Evolutionary conservation across 2,888 invertebrate species (phyloP).

Genomic region (Tortrix viridana): DNA sequence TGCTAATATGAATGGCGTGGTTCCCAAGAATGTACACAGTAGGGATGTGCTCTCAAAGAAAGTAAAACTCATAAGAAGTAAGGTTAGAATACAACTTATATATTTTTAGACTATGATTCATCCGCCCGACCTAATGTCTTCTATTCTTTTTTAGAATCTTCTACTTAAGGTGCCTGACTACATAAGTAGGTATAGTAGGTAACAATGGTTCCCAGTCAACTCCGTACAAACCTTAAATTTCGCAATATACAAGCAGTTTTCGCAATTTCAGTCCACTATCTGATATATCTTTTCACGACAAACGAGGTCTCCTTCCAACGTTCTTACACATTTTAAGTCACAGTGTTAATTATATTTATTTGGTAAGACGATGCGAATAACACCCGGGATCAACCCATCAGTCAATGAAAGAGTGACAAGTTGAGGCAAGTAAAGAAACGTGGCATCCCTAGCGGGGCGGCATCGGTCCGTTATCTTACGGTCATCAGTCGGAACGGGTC

Average conservation of each 20-base stretch:
- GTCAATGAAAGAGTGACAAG: slow-evolving; percentile 25
- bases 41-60: slow-evolving; percentile 15
- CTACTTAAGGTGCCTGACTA: no score
- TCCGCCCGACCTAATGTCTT: no score
- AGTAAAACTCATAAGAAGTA: not conserved
- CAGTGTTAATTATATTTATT: not conserved
- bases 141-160: no score
- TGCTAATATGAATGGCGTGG: slow-evolving; percentile 32
- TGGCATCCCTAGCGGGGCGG: slow-evolving; percentile 31
- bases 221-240: no score
- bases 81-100: not conserved
- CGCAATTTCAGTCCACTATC: no score
- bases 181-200: no score
- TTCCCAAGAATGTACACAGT: slow-evolving; percentile 16
- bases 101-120: no score
- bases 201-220: no score
- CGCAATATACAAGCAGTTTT: no score
- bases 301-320: no score
- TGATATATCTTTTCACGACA: no score
- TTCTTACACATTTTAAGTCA: no score
- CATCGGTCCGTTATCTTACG: slow-evolving; percentile 37
- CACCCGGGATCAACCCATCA: slow-evolving; percentile 14
- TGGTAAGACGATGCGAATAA: not conserved
- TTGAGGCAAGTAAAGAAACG: slow-evolving; percentile 13
- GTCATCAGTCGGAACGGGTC: slow-evolving; percentile 32